Base-by-base conservation (phyloP, 2,113 vertebrate species). In the Bucco capensis region DNA sequence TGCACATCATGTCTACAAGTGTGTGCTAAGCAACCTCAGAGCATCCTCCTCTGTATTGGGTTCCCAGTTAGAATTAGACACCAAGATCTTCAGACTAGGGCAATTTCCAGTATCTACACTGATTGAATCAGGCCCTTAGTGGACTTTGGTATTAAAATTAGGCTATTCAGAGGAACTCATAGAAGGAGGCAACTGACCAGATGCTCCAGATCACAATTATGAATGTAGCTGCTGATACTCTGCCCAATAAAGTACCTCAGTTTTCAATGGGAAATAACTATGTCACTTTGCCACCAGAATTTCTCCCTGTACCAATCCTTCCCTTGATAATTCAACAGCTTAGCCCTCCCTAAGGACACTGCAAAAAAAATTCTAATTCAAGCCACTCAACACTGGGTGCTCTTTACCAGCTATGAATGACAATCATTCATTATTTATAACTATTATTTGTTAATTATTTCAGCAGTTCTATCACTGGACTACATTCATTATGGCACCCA, bases 1-100 rank as follows among this genome's bases (percentile, higher is more conserved):
- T 42, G 30, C 33, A 19, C n/a, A 8, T 37, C 1, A 0, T 60
- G 30, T n/a, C 58, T 65, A 37, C 30, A 47, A n/a, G n/a, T 9
- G 18, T 46, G 30, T 58, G 16, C 30, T 38, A 10, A 19, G 30
- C 54, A 27, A 64, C 57, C 35, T 64, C 80, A 64, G 51, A 60
- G 19, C 47, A 51, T 64, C 42, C 14, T 75, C 15, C 49, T 38
- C 25, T 50, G 30, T 58, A 33, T 51, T 33, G 42, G 7, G 21
- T 58, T 77, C 54, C 19, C 3, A 0, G 16, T 77, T 76, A 65
- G 35, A 84, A 65, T 38, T 66, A 24, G 50, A 69, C 30, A 24
- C 10, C 6, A 28, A 24, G 25, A 21, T 66, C 27, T 73, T 61
- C 28, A 62, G 31, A 47, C 13, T 27, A 16, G 27, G 7, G 40